Evolutionary conservation across 2,113 vertebrate genomes (phyloP).

Genomic region (Ophiodon elongatus): DNA sequence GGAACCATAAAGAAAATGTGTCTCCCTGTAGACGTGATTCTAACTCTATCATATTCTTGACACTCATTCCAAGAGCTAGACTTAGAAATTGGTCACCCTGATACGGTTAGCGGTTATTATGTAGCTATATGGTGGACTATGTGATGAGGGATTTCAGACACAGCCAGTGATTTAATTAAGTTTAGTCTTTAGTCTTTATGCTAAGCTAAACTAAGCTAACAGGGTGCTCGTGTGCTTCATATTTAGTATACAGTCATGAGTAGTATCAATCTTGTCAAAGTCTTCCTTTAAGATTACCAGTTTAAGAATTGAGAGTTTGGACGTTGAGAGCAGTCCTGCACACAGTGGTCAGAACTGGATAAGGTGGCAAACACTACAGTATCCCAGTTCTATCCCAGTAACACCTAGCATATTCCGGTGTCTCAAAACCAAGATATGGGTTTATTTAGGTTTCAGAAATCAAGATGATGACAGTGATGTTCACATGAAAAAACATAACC

Average conservation of each 20-base stretch:
- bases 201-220: not conserved
- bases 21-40: not conserved
- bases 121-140: not conserved
- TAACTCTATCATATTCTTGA: not conserved
- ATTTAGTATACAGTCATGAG: not conserved
- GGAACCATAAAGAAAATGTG: not conserved
- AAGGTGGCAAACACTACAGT: not conserved
- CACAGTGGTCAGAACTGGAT: not conserved
- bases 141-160: not conserved
- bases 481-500: not conserved
- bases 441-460: not conserved
- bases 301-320: not conserved
- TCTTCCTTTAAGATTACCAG: not conserved
- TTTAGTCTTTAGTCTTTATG: constrained; percentile 1
- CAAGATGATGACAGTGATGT: not conserved
- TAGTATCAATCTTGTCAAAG: not conserved
- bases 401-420: not conserved
- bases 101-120: not conserved
- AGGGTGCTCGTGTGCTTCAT: not conserved
- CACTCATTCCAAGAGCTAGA: not conserved
- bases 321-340: not conserved
- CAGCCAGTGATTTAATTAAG: not conserved
- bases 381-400: no score
- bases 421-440: not conserved
- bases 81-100: not conserved